Base-by-base conservation (phyloP, 2,113 vertebrate species). In the Tenrec ecaudatus region DNA sequence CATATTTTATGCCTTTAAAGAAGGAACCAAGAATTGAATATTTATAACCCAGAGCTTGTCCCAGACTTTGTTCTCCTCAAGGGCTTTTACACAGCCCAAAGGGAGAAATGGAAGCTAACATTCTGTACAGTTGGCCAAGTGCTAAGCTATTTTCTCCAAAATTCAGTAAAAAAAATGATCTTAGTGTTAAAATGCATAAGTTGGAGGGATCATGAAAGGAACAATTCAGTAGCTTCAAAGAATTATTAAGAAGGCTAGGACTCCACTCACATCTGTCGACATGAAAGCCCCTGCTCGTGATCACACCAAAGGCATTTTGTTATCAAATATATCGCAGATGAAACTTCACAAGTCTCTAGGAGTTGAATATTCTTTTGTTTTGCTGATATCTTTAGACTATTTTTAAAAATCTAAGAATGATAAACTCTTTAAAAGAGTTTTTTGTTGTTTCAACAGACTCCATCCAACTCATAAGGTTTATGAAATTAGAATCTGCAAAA, bases 31-130 rank as follows among this genome's bases (percentile, higher is more conserved):
- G 77, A 81, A 92, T 79, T 97, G 95, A 98, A 95, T 97, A 97
- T 97, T 97, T 97, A 97, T 97, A 89, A 96, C 47, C 53, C 40
- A 62, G 47, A 88, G 19, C 93, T 85, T 95, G 95, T 58, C 53
- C 47, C 82, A 95, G 62, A 95, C 91, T 95, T 95, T 83, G 95
- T 90, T 97, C 96, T 97, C 92, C 96, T 97, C 93, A 94, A 89
- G 96, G 94, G 94, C 86, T 96, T 97, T 96, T 92, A 88, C 23
- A 43, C 2, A 95, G 88, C 89, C 91, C 85, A 53, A 71, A 95
- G 80, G 92, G 95, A 95, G 96, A 47, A 90, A 94, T 0, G 0
- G 88, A 94, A 94, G 91, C 47, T 4, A 77, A 96, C 89, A 92
- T 47, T 93, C 36, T 94, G 68, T 86, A 43, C 69, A 94, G 53